phyloP scores from a whole-genome alignment of 2,888 invertebrate genomes.

The Apotomis betuletana region DNA sequence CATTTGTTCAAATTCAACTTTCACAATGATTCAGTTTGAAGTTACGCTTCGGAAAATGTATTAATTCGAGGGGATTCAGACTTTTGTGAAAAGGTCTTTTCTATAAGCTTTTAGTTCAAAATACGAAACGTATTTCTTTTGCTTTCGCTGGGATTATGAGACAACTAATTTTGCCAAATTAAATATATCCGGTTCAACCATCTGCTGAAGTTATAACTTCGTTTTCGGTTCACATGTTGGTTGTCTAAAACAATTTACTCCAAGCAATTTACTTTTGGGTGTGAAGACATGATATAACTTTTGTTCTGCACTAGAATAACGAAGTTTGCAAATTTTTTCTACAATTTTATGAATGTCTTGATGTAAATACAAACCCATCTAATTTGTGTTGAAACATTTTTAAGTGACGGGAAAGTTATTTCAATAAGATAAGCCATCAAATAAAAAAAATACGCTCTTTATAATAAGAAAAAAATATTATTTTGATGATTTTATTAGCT shows the following conservation, averaged over 20 bases:
- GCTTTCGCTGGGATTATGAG: background rate
- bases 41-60: conserved; percentile 41
- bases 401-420: background rate
- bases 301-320: conserved; percentile 12
- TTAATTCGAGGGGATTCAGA: conserved; percentile 46
- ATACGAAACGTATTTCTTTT: conserved; percentile 19
- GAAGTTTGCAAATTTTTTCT: conserved; percentile 9
- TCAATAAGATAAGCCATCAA: background rate
- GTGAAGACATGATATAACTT: conserved; percentile 16
- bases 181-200: background rate
- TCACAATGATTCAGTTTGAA: conserved; percentile 42
- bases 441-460: background rate
- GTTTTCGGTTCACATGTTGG: conserved; percentile 12
- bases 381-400: conserved; percentile 1
- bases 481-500: no score
- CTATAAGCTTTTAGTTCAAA: conserved; percentile 18
- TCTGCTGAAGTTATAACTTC: conserved; percentile 7
- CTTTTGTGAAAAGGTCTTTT: conserved; percentile 44
- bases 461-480: no score
- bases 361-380: conserved; percentile 4
- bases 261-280: conserved; percentile 10
- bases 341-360: conserved; percentile 12
- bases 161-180: conserved; percentile 1
- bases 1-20: conserved; percentile 41
- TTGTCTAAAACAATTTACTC: conserved; percentile 14